A percentile compares a stretch with the other conserved stretches of the same genome.
phyloP scores from a whole-genome alignment of 2,888 invertebrate species.

The Seira sanloemensis region DNA sequence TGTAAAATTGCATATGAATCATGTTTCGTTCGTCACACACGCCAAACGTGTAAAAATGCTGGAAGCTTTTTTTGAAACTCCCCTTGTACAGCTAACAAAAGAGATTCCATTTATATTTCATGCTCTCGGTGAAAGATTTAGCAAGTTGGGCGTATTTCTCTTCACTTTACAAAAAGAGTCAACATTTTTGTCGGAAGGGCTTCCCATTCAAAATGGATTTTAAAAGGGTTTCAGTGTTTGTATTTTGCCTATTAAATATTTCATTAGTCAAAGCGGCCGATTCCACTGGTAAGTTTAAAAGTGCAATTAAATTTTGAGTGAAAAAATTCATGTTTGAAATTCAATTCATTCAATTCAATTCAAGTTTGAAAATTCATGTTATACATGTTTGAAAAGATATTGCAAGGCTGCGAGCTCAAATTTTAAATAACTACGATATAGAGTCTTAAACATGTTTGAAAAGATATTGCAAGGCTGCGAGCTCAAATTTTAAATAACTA shows the following conservation, averaged over 20 bases:
- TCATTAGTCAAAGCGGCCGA: neutral
- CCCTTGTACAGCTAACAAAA: no score
- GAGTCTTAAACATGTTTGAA: neutral
- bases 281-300: neutral
- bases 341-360: no score
- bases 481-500: slow-evolving; percentile 44
- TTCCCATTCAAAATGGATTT: no score
- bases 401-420: slow-evolving; percentile 43
- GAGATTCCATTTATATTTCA: no score
- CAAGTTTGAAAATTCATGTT: no score
- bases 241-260: neutral
- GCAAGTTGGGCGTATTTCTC: no score
- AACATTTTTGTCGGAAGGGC: no score
- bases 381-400: slow-evolving; percentile 28
- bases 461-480: slow-evolving; percentile 55
- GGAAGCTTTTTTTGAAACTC: slow-evolving; percentile 85
- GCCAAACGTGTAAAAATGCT: slow-evolving; percentile 85
- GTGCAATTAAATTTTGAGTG: neutral
- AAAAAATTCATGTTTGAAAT: neutral
- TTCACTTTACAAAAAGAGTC: no score
- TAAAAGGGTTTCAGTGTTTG: no score
- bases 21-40: no score
- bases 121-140: neutral
- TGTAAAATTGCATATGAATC: no score
- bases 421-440: slow-evolving; percentile 51